Conservation (phyloP, 2,888 invertebrate species). For the Stenotaenia linearis region DNA sequence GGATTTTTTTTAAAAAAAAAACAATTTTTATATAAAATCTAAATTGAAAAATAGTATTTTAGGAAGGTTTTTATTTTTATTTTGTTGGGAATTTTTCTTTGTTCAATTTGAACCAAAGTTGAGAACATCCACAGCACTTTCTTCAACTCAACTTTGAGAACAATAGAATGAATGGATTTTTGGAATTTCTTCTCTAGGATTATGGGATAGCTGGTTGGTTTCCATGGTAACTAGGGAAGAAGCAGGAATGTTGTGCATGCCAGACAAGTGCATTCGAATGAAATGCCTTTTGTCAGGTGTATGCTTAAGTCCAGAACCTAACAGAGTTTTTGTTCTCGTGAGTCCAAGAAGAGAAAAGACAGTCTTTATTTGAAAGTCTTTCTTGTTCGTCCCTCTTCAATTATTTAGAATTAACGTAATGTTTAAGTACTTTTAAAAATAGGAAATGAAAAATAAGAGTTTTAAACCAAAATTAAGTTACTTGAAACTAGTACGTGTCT, state of each 20-base stretch:
- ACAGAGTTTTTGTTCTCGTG: neutral
- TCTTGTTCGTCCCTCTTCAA: neutral
- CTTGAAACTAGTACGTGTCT: neutral
- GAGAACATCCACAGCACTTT: neutral
- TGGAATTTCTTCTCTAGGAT: neutral
- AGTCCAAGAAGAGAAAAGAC: neutral
- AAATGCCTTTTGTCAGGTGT: conserved; percentile 8
- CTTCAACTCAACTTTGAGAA: neutral
- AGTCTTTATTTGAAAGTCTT: neutral
- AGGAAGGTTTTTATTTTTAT: neutral
- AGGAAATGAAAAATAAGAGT: neutral
- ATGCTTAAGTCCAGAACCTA: neutral
- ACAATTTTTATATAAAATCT: neutral
- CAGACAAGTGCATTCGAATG: neutral
- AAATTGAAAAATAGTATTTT: neutral
- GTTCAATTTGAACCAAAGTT: neutral
- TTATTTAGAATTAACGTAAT: neutral
- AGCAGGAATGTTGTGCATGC: neutral
- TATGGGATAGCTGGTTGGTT: neutral
- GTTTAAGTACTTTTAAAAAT: too few relatives aligned
- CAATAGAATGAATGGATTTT: conserved; percentile 4
- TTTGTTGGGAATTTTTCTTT: neutral
- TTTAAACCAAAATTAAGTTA: neutral
- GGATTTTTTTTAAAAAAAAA: neutral
- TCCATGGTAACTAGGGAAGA: neutral